A percentile compares a stretch with the other conserved stretches of the same genome.
Conservation (phyloP, 2,888 invertebrate species). For the Scaptomyza cyrtandrae region DNA sequence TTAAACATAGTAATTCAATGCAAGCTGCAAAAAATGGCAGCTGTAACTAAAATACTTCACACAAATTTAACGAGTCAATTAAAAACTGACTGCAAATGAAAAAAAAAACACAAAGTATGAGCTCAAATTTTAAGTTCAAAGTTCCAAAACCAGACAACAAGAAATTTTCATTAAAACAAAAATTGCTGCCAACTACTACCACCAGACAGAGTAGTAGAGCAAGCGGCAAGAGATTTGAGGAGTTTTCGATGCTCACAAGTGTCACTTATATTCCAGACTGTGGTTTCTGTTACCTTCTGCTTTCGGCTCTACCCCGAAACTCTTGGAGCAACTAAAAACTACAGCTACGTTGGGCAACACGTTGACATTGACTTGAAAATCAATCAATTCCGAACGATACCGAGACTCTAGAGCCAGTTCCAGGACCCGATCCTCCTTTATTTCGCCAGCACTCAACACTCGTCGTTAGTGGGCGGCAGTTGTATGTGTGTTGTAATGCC, state of each 20-base stretch:
- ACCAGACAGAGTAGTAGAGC: background rate
- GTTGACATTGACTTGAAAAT: conserved; percentile 63
- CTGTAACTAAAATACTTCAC: conserved; percentile 7
- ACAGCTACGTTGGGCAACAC: conserved; percentile 26
- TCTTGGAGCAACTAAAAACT: conserved; percentile 10
- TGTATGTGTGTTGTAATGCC: conserved; percentile 39
- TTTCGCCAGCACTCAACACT: background rate
- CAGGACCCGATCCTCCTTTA: background rate
- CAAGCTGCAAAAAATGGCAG: background rate
- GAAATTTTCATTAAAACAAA: conserved; percentile 42
- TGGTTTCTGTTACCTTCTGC: conserved; percentile 1
- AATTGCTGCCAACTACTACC: conserved; percentile 20
- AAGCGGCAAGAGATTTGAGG: no score
- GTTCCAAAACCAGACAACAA: conserved; percentile 12
- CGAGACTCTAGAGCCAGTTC: background rate
- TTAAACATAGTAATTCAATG: conserved; percentile 7
- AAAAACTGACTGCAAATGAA: conserved; percentile 27
- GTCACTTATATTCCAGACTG: conserved; percentile 30
- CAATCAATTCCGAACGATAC: conserved; percentile 41
- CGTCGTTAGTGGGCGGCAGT: background rate
- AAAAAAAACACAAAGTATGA: conserved; percentile 17
- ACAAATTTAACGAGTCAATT: conserved; percentile 41
- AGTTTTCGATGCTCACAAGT: conserved; percentile 6
- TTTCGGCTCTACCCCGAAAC: background rate
- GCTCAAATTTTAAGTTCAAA: conserved; percentile 25